A percentile compares a stretch with the other conserved stretches of the same genome.
Evolutionary conservation across 2,888 invertebrate species (phyloP).

Genomic region (Ormyrus rosae): DNA sequence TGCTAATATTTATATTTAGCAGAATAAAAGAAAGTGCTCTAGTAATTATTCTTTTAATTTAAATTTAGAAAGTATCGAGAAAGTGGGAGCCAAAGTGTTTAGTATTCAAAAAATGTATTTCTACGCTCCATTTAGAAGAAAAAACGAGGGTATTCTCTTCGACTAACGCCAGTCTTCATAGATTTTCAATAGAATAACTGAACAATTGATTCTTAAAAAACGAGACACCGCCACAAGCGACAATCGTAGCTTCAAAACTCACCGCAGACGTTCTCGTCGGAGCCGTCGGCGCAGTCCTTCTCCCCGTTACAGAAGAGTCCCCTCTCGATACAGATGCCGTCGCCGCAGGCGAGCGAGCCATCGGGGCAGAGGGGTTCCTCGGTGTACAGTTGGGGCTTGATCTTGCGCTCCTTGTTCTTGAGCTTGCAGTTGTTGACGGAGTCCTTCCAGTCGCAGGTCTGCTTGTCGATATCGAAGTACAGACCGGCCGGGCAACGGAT

Average conservation of each 20-base stretch:
- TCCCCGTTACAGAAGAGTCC: constrained; percentile 96
- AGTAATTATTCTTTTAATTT: no score
- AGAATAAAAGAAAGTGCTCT: no score
- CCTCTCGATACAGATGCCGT: constrained; percentile 89
- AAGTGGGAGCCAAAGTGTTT: no score
- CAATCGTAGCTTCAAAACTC: constrained; percentile 71
- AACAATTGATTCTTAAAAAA: no score
- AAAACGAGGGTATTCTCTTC: no score
- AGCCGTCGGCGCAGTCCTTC: constrained; percentile 91
- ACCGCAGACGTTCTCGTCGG: constrained; percentile 95
- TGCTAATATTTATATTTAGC: neutral
- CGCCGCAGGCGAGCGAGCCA: constrained; percentile 91
- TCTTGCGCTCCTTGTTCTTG: constrained; percentile 92
- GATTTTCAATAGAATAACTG: no score
- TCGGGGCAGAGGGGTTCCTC: constrained; percentile 94
- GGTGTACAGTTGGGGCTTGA: constrained; percentile 90
- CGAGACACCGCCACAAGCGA: neutral
- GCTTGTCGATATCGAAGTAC: constrained; percentile 95
- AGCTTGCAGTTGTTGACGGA: constrained; percentile 94
- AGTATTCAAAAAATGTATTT: no score
- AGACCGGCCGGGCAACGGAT: constrained; percentile 95
- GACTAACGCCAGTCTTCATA: no score
- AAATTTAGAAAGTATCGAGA: no score
- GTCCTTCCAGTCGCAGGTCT: constrained; percentile 96
- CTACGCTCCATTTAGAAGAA: no score